Base-by-base conservation (phyloP, 2,113 vertebrate genomes). In the Argyrosomus japonicus region DNA sequence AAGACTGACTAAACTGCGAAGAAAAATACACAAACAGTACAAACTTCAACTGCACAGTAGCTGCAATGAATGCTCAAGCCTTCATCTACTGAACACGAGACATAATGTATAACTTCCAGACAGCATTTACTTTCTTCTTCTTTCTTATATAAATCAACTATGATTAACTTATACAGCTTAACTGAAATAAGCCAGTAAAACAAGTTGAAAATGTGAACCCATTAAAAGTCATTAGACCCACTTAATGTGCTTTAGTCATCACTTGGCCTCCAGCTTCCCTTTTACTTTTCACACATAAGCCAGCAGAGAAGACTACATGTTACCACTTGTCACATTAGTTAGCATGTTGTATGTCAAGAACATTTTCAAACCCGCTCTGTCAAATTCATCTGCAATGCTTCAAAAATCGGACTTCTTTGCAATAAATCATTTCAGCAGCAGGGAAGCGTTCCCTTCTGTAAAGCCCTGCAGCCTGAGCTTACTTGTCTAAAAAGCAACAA, bases 391-490 rank as follows among this genome's bases (percentile, higher is more conserved):
- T 45, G 9, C 36, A 48, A 21, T 40, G 3, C 73, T 32, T 36
- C 17, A 76, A 65, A 14, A 64, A 56, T 43, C 11, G n/a, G 10
- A 18, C 56, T 9, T 64, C 5, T 61, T 21, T 65, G 27, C 25
- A 9, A 75, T 21, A 43, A 56, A 57, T 77, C 0, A 10, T 87
- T 57, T 29, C 12, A 83, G 54, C 9, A 75, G 25, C 54, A 89
- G 76, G 32, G 32, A 36, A 36, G 32, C 32, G 32, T 36, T 36
- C 32, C 32, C 43, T 17, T 75, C 23, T 76, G 48, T 62, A 56
- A 75, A 81, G 71, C 27, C 75, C 84, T 40, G 50, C 27, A 83
- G 75, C 81, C 68, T 75, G 40, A 89, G 73, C 68, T 56, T 63
- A 84, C 40, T 56, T 23, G 11, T 69, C 58, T 43, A 19, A 85